Base-by-base conservation (phyloP, 2,888 invertebrate genomes). In the Agrotis clavis region DNA sequence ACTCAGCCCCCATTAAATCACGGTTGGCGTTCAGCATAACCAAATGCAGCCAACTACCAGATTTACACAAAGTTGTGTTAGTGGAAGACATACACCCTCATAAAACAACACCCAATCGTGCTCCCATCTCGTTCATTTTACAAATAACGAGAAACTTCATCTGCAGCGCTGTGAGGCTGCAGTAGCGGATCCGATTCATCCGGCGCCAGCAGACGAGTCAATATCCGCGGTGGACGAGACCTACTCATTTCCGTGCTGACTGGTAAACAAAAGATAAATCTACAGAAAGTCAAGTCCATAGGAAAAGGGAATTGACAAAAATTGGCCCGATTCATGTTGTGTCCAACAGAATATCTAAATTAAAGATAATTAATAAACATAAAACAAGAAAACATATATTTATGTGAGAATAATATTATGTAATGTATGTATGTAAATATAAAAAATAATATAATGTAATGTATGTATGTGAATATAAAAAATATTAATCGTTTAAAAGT, bases 191-290 rank as follows among this genome's bases (percentile, higher is more conserved):
- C 19, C 57, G 19, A 25, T 41, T 66, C 59, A 75, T 74, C 83
- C 83, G 74, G 77, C 59, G 72, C 61, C 59, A 66, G 71, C 81
- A 70, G 84, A 60, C 67, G 81, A 84, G 69, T 73, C 84, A 84
- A 84, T 86, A 84, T 84, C 86, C 84, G 86, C 61, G 72, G 71
- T 56, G 64, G 67, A 63, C 61, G 64, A 64, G 82, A 71, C 72
- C 84, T 74, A 74, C 72, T 86, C 70, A 84, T 84, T 84, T 84
- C 84, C 84, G 67, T 66, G 54, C 60, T n/a, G 19, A 69, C 48
- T 79, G 48, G 1, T 3, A 11, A 7, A 14, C 7, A 2, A 30
- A 18, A 35, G 9, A 14, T 0, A 19, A 18, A 11, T 2, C 0
- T 18, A 14, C 16, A 68, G 81, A 59, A 77, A 59, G 11, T 50